Conservation (phyloP, 2,888 invertebrate genomes). For the Capitulum mitella region DNA sequence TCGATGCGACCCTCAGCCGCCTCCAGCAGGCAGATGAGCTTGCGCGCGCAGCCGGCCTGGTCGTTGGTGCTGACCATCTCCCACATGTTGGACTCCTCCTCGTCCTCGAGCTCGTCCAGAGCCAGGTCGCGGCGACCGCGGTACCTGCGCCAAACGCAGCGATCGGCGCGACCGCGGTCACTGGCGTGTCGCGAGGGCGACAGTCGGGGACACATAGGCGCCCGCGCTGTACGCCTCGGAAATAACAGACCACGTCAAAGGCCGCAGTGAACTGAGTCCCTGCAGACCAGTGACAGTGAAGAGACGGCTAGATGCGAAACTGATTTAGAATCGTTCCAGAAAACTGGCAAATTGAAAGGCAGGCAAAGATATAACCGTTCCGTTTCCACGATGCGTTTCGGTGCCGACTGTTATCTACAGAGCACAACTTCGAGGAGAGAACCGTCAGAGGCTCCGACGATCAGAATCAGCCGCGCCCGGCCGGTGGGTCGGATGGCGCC, state of each 20-base stretch:
- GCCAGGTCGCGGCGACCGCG: background rate
- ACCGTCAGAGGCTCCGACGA: no score
- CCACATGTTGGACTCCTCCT: slow-evolving; percentile 2
- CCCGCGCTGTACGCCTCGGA: background rate
- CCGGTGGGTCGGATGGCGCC: no score
- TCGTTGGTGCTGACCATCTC: slow-evolving; percentile 3
- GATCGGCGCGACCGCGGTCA: background rate
- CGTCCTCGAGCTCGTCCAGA: background rate
- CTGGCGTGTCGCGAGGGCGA: background rate
- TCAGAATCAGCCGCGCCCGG: no score
- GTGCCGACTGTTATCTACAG: no score
- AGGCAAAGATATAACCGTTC: background rate
- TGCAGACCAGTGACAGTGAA: background rate
- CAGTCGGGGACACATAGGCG: no score
- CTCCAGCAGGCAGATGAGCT: slow-evolving; percentile 15
- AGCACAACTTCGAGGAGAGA: no score
- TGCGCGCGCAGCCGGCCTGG: slow-evolving; percentile 14
- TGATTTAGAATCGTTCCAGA: no score
- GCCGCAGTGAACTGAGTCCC: background rate
- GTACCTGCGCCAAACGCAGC: background rate
- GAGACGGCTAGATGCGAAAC: background rate
- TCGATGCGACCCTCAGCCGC: background rate
- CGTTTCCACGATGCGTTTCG: no score
- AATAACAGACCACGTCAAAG: background rate
- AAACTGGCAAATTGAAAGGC: background rate